A percentile compares a stretch with the other conserved stretches of the same genome.
Evolutionary conservation across 2,888 invertebrate genomes (phyloP).

Genomic region (Phorcus lineatus): DNA sequence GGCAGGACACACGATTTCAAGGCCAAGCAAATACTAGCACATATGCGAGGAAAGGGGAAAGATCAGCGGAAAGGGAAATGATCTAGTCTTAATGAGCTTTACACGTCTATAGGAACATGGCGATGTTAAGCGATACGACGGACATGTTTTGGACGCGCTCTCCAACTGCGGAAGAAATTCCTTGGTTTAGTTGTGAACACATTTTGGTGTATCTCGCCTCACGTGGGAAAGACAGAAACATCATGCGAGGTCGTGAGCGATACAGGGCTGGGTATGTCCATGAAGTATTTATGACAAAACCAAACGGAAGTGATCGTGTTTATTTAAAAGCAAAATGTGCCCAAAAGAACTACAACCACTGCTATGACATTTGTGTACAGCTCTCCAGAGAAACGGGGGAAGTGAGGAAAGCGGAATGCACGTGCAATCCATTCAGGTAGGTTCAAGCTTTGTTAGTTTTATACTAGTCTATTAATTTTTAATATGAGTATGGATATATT

Average conservation of each 20-base stretch:
- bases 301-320: not conserved
- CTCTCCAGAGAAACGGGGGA: not conserved
- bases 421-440: conserved; percentile 15
- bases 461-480: too few relatives aligned
- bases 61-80: too few relatives aligned
- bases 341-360: not conserved
- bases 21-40: too few relatives aligned
- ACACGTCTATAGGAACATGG: not conserved
- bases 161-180: not conserved
- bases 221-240: not conserved
- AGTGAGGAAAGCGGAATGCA: conserved; percentile 9
- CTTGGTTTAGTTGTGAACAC: not conserved
- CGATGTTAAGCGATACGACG: not conserved
- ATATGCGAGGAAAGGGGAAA: too few relatives aligned
- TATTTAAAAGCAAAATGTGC: conserved; percentile 5
- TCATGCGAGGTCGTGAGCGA: not conserved
- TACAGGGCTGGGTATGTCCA: not conserved
- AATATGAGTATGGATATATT: too few relatives aligned
- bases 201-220: not conserved
- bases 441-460: not conserved
- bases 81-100: too few relatives aligned
- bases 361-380: conserved; percentile 2
- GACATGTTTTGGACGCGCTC: conserved; percentile 15
- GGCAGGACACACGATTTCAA: too few relatives aligned
- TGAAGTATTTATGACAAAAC: conserved; percentile 4